Conservation (phyloP, 2,113 vertebrate genomes). For the Empidonax alnorum region DNA sequence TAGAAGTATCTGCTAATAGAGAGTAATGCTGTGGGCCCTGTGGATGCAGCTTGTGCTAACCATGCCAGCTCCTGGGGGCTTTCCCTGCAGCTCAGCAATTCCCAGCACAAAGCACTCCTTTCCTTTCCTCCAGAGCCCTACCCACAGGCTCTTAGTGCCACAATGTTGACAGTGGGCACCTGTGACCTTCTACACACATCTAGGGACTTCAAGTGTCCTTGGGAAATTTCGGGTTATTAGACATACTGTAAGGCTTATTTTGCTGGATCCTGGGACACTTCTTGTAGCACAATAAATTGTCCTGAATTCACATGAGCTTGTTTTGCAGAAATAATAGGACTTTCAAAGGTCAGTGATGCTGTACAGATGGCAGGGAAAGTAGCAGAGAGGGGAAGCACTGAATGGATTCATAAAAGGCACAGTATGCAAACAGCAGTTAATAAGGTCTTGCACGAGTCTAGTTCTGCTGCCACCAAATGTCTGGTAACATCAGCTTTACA, state of each 20-base stretch:
- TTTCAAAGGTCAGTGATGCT: constrained; percentile 48
- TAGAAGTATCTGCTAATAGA: neutral
- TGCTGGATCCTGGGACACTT: neutral
- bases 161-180: neutral
- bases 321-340: constrained; percentile 36
- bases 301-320: constrained; percentile 28
- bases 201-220: constrained; percentile 12
- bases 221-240: constrained; percentile 21
- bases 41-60: neutral
- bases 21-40: neutral
- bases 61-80: neutral
- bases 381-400: neutral
- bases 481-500: neutral
- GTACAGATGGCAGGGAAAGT: neutral
- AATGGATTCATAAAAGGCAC: constrained; percentile 1
- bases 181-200: neutral
- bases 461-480: neutral
- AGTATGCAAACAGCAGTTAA: neutral
- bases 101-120: neutral
- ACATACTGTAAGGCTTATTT: neutral
- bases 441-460: neutral
- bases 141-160: neutral
- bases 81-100: neutral
- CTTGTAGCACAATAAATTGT: constrained; percentile 16
- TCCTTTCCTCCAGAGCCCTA: neutral